Conservation (phyloP, 2,888 invertebrate genomes). For the Cataglyphis albicans region DNA sequence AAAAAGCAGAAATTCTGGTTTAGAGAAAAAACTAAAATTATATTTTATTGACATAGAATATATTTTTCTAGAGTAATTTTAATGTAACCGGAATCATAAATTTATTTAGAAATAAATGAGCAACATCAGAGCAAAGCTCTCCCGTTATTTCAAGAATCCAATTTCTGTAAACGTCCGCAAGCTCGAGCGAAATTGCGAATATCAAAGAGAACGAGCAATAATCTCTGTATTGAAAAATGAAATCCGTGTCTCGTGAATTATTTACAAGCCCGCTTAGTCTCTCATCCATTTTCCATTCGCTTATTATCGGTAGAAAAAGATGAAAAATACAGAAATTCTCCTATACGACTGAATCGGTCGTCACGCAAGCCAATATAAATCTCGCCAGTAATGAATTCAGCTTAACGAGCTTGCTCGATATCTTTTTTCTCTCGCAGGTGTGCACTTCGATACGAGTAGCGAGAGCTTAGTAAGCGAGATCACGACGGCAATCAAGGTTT, state of each 20-base stretch:
- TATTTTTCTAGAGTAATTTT: background rate
- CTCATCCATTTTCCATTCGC: background rate
- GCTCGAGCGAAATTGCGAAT: background rate
- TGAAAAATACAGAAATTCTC: constrained; percentile 28
- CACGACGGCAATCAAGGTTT: constrained; percentile 95
- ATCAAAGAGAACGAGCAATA: constrained; percentile 26
- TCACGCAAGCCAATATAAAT: constrained; percentile 9
- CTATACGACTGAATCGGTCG: background rate
- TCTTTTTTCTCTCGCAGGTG: constrained; percentile 86
- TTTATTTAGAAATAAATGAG: constrained; percentile 1
- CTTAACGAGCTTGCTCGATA: constrained; percentile 14
- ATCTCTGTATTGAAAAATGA: constrained; percentile 29
- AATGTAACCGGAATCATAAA: background rate
- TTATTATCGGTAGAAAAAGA: background rate
- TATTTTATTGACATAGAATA: background rate
- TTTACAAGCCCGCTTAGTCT: constrained; percentile 10
- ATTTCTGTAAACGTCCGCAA: constrained; percentile 20
- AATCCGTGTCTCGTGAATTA: constrained; percentile 37
- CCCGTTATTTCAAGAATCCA: constrained; percentile 1
- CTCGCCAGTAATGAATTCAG: background rate
- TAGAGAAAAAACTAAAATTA: background rate
- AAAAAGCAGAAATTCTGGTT: background rate
- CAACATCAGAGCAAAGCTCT: background rate
- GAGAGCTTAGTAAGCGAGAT: constrained; percentile 94
- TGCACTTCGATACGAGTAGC: constrained; percentile 96